A percentile compares a stretch with the other conserved stretches of the same genome.
These are phyloP conservation scores for Anableps anableps DNA, from an alignment of 2,797 vertebrate genomes.

Conservation along the genomic window DNA sequence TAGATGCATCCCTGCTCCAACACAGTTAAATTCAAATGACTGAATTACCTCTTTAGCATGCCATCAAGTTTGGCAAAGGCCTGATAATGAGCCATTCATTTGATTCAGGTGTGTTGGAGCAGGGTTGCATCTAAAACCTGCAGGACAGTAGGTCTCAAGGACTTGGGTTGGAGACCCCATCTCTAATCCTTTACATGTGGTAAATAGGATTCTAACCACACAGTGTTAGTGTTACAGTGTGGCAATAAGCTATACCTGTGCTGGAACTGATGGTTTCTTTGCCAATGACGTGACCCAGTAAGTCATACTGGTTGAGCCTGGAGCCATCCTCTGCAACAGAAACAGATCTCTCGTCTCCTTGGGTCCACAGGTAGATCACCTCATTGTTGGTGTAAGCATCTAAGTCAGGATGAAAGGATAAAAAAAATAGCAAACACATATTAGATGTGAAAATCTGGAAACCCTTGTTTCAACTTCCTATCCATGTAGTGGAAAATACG, in stretches of 20 bases:
- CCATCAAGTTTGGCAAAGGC: no score
- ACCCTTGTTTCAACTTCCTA: neutral
- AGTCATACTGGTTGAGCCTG: constrained; percentile 96
- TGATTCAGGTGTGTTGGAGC: no score
- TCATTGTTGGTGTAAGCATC: constrained; percentile 98
- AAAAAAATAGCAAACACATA: neutral
- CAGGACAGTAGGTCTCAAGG: no score
- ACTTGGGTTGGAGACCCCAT: no score
- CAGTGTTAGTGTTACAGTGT: constrained; percentile 4
- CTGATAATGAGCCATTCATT: no score
- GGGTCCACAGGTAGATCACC: constrained; percentile 96
- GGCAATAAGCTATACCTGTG: constrained; percentile 92
- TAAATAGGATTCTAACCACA: no score
- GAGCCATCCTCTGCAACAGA: constrained; percentile 94
- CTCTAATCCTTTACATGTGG: no score
- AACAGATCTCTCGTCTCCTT: constrained; percentile 92
- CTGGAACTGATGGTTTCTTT: constrained; percentile 97
- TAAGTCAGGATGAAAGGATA: constrained; percentile 51
- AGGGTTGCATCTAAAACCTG: no score
- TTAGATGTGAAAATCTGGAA: neutral
- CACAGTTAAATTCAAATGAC: no score
- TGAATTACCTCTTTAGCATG: no score
- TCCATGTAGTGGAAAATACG: neutral
- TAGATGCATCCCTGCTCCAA: no score
- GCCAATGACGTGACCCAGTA: constrained; percentile 93